Percentiles rank a stretch among this genome's conserved stretches.
These are phyloP conservation scores for Montipora foliosa DNA, from an alignment of 64 coral and sea anemone species.

Conservation along the genomic window DNA sequence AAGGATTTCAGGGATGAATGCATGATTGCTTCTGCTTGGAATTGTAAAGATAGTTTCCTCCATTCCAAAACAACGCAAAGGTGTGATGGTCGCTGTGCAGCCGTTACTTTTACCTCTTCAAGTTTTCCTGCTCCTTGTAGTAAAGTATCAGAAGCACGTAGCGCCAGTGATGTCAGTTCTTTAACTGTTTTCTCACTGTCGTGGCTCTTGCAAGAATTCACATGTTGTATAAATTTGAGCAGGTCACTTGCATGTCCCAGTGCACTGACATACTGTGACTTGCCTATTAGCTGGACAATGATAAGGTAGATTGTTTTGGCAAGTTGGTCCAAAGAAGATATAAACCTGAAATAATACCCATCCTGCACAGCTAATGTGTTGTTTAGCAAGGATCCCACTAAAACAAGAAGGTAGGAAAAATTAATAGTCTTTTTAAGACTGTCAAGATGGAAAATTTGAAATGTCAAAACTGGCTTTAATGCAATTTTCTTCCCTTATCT, in stretches of 20 bases:
- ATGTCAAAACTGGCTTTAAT: too few relatives aligned
- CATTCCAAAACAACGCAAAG: constrained; percentile 54
- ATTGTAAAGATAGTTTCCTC: constrained; percentile 27
- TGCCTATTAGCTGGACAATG: constrained; percentile 42
- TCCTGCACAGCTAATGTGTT: constrained; percentile 14
- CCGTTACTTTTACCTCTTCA: constrained; percentile 16
- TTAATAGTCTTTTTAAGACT: too few relatives aligned
- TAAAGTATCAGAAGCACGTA: constrained; percentile 20
- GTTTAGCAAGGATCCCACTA: constrained; percentile 17
- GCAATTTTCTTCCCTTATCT: too few relatives aligned
- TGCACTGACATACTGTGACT: constrained; percentile 34
- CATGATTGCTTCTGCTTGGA: constrained; percentile 27
- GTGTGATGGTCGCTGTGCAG: constrained; percentile 13
- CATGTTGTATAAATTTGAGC: constrained; percentile 27
- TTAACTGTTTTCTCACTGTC: constrained; percentile 24
- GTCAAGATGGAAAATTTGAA: too few relatives aligned
- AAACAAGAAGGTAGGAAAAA: not conserved
- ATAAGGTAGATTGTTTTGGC: constrained; percentile 54
- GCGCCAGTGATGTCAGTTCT: not conserved
- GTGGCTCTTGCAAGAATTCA: constrained; percentile 32
- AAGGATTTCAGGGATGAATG: too few relatives aligned
- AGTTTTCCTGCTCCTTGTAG: constrained; percentile 44
- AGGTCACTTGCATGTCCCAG: constrained; percentile 34
- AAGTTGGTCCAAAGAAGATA: constrained; percentile 46
- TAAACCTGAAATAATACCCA: constrained; percentile 51